phyloP scores from a whole-genome alignment of 2,113 vertebrate species.

The Barnardius zonarius region DNA sequence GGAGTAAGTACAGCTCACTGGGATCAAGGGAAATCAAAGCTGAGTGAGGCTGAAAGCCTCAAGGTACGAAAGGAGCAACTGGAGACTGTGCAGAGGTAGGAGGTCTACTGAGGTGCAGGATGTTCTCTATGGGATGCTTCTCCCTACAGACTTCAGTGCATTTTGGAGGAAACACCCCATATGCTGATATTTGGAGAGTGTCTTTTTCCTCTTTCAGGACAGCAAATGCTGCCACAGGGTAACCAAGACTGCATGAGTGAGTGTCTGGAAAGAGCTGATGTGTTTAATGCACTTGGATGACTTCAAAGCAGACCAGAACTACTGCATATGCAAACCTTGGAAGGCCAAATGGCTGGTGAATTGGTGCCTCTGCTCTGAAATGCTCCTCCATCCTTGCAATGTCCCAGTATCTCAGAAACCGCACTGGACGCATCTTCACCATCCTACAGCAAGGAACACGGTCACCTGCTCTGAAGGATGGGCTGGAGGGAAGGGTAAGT shows the following conservation, averaged over 20 bases:
- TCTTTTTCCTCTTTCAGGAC: not conserved
- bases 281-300: not conserved
- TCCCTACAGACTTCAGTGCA: not conserved
- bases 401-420: not conserved
- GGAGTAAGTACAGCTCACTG: not conserved
- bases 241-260: not conserved
- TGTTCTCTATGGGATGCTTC: no score
- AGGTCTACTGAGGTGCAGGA: fast-evolving
- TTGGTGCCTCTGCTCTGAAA: not conserved
- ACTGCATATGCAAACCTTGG: not conserved
- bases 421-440: not conserved
- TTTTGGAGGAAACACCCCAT: not conserved
- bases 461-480: not conserved
- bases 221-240: not conserved
- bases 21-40: not conserved
- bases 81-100: not conserved
- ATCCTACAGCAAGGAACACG: not conserved
- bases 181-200: not conserved
- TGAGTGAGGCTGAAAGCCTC: not conserved
- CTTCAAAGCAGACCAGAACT: not conserved
- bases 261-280: fast-evolving
- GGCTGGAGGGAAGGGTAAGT: not conserved
- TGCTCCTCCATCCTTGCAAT: not conserved
- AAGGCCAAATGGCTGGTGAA: not conserved
- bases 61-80: not conserved